These are phyloP conservation scores for Chaetodon auriga DNA, from an alignment of 2,113 vertebrate species.

Conservation along the genomic window DNA sequence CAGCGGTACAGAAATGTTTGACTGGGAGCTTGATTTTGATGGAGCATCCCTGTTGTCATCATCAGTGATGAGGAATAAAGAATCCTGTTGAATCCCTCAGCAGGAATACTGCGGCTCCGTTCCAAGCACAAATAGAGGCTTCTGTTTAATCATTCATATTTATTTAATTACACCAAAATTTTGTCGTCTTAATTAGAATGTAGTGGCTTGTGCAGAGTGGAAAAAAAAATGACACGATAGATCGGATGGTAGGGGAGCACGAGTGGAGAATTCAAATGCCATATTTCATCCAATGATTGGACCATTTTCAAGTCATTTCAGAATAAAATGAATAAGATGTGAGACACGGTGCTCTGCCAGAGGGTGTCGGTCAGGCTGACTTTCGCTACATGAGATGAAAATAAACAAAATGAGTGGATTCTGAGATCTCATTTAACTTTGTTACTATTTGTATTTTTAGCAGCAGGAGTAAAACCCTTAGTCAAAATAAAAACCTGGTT, in stretches of 20 bases:
- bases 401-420: no score
- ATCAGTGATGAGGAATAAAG: conserved; percentile 27
- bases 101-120: not conserved
- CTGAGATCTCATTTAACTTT: no score
- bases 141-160: conserved; percentile 23
- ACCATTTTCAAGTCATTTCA: no score
- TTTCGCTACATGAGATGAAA: no score
- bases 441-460: no score
- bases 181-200: conserved; percentile 20
- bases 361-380: no score
- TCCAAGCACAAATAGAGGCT: not conserved
- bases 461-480: no score
- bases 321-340: no score
- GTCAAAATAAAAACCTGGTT: no score
- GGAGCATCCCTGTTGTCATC: conserved; percentile 42
- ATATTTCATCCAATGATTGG: not conserved
- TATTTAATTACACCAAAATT: conserved; percentile 16
- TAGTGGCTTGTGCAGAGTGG: not conserved
- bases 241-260: not conserved
- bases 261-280: not conserved
- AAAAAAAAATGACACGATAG: not conserved
- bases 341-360: no score
- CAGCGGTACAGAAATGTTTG: conserved; percentile 41
- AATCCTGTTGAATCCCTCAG: conserved; percentile 9
- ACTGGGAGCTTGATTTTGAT: conserved; percentile 51